Evolutionary conservation across 2,888 invertebrate species (phyloP).

Genomic region (Metallyticus violacea): DNA sequence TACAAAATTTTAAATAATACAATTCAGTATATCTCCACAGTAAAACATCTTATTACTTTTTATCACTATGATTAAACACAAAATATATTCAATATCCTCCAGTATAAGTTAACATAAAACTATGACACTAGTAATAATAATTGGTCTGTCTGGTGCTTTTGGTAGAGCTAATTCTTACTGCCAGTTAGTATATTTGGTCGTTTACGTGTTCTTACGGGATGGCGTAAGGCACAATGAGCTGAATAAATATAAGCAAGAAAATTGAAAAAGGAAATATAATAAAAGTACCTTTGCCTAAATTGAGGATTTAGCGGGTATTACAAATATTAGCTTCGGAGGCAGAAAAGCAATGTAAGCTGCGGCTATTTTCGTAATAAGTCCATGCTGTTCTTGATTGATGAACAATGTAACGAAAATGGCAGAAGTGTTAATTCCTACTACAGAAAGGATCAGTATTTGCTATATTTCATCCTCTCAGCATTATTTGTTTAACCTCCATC

Average conservation of each 20-base stretch:
- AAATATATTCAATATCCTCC: no score
- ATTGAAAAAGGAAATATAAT: background rate
- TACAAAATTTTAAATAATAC: no score
- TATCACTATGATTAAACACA: no score
- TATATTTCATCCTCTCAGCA: background rate
- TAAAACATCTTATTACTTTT: no score
- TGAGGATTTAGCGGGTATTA: background rate
- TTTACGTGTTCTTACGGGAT: no score
- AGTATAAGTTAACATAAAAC: no score
- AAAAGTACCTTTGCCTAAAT: background rate
- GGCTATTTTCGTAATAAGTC: background rate
- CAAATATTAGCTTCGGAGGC: no score
- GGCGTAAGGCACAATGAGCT: background rate
- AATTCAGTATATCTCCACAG: no score
- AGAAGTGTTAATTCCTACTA: background rate
- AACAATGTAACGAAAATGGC: background rate
- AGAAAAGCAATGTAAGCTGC: background rate
- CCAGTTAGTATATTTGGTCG: no score
- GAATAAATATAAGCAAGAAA: background rate
- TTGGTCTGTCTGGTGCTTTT: no score
- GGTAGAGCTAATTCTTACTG: no score
- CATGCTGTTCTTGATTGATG: background rate
- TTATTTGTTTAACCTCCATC: background rate
- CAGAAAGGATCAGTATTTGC: background rate
- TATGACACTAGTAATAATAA: no score